Evolutionary conservation across 2,113 vertebrate species (phyloP).

Genomic region (Gambusia holbrooki): DNA sequence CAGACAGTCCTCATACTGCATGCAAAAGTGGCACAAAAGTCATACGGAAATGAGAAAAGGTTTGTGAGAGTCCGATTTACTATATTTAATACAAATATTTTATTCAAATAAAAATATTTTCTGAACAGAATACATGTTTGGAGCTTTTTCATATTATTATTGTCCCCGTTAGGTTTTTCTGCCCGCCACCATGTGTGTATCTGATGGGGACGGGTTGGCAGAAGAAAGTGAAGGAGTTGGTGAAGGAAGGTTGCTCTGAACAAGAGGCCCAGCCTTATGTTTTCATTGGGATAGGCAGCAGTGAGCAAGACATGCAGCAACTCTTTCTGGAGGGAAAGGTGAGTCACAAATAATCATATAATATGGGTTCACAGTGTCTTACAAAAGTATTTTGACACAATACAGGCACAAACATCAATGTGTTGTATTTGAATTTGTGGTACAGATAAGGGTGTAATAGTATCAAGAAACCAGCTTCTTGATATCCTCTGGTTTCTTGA

Average conservation of each 20-base stretch:
- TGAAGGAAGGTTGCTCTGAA: conserved; percentile 92
- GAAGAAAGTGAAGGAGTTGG: conserved; percentile 97
- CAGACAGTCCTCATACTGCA: conserved; percentile 97
- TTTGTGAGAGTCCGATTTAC: conserved; percentile 47
- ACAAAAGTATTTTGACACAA: no score
- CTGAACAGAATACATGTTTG: not conserved
- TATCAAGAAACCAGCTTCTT: not conserved
- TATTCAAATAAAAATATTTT: not conserved
- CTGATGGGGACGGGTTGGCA: conserved; percentile 97
- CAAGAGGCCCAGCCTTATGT: conserved; percentile 96
- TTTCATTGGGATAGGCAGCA: conserved; percentile 98
- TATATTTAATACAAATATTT: not conserved
- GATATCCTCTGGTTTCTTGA: not conserved
- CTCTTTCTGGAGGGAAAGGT: conserved; percentile 98
- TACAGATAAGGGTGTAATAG: not conserved
- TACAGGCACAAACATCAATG: not conserved
- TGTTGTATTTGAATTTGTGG: not conserved
- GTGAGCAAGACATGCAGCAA: conserved; percentile 98
- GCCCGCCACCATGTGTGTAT: conserved; percentile 95
- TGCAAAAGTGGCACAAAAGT: conserved; percentile 97
- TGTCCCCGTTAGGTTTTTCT: conserved; percentile 87
- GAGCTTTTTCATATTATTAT: not conserved
- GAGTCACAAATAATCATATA: conserved; percentile 14
- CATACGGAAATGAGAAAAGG: conserved; percentile 98
- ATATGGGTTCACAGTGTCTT: not conserved